Evolutionary conservation across 2,888 invertebrate species (phyloP), one percentile per base, ranked within the genome.

Genomic region (Chrysolina haemoptera): DNA sequence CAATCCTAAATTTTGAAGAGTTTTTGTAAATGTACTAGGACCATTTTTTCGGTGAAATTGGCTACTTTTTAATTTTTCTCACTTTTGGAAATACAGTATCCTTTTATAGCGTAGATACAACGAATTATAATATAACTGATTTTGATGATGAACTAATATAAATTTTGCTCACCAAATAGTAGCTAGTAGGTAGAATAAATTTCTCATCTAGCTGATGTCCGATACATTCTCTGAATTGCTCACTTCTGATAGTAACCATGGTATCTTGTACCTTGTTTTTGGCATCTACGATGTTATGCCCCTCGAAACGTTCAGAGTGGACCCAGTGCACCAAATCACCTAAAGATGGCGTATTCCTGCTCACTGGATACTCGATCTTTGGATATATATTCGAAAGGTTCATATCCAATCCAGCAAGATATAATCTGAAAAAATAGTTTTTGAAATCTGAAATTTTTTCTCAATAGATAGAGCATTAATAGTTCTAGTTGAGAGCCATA

Each of bases 291-390:
- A 85, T 85, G n/a, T 87, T 86, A 27, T 86, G 71, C 16, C 85
- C 86, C 16, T 85, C 84, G 62, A 92, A 83, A 22, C 85, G 64
- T 78, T 94, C 94, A 41, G 92, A 91, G 84, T 98, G 98, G 83
- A 98, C 96, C 98, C 98, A 98, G 76, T 92, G 92, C 10, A 97
- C 91, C 0, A 95, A 88, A 18, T 96, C 94, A 0, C 95, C 91
- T 62, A 98, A 90, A 92, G 95, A 95, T 0, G 95, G 94, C 0
- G 98, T 98, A 1, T 95, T 94, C 41, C 94, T 91, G 0, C 96
- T 94, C 2, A 98, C 98, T 0, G 98, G 98, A 87, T 92, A 96
- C 59, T 91, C 88, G 0, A 96, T 89, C 43, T 90, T 87, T 0
- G 96, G 95, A 88, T 96, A 98, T 64, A 98, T 89, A 70, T 93